phyloP scores from a whole-genome alignment of 2,113 vertebrate genomes.

The Eulemur rufifrons region DNA sequence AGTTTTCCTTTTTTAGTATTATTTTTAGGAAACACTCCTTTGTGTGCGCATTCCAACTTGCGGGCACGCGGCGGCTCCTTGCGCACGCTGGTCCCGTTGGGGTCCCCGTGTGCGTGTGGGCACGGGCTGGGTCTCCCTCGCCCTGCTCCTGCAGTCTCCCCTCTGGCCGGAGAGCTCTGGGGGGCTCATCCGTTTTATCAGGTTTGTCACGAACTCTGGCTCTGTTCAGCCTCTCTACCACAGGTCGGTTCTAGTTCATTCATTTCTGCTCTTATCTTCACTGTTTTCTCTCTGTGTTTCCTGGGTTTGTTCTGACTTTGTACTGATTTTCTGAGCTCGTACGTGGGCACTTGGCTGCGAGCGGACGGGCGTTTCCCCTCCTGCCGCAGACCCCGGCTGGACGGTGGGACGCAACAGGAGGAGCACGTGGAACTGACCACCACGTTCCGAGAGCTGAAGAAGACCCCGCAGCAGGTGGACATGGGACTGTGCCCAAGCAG shows the following conservation, averaged over 20 bases:
- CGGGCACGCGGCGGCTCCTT: accelerated
- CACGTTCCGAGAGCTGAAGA: too few species aligned
- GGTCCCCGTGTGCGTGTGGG: accelerated
- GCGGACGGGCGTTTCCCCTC: too few species aligned
- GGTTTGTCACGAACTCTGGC: too few species aligned
- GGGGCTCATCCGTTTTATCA: background rate
- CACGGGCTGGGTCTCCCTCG: background rate
- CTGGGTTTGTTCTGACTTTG: background rate
- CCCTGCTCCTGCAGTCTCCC: background rate
- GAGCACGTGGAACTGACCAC: too few species aligned
- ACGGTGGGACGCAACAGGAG: too few species aligned
- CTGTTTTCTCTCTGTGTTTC: background rate
- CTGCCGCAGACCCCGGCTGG: too few species aligned
- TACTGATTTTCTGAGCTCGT: too few species aligned
- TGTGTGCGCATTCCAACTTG: accelerated
- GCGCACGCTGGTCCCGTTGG: accelerated
- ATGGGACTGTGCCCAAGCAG: accelerated
- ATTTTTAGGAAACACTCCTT: background rate
- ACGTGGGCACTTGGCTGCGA: too few species aligned
- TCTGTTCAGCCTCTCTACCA: background rate
- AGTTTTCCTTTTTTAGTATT: too few species aligned
- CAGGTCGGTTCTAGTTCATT: background rate
- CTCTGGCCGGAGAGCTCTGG: accelerated
- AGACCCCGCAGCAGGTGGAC: accelerated
- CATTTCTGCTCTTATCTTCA: background rate